These are phyloP conservation scores for Drosophila watanabei DNA, from an alignment of 1,140 invertebrate genomes.

Conservation along the genomic window DNA sequence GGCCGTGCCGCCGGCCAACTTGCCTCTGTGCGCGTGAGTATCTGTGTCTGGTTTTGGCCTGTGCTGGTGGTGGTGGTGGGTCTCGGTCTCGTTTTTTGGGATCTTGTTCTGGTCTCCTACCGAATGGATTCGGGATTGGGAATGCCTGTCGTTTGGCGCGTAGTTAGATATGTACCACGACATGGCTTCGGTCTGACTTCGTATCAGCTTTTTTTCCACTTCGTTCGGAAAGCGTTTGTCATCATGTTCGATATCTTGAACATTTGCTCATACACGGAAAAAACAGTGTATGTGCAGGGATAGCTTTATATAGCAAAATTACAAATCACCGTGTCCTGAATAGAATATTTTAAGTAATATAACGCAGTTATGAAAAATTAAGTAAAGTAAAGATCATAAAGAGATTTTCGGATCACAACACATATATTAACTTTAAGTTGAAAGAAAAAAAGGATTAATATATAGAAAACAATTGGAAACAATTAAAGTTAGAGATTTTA, in stretches of 20 bases:
- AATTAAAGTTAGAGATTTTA: too few species aligned
- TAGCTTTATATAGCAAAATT: background rate
- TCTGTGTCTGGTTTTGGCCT: constrained; percentile 15
- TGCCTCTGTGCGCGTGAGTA: constrained; percentile 17
- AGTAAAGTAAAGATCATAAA: too few species aligned
- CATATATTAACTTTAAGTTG: too few species aligned
- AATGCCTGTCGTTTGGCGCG: constrained; percentile 36
- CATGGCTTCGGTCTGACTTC: constrained; percentile 22
- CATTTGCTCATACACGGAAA: background rate
- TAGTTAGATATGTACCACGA: constrained; percentile 28
- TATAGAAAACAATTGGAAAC: too few species aligned
- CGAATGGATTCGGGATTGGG: constrained; percentile 11
- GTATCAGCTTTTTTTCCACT: constrained; percentile 3
- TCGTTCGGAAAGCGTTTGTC: constrained; percentile 30
- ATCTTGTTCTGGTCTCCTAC: constrained; percentile 52
- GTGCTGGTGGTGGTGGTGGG: constrained; percentile 20
- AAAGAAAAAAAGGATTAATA: too few species aligned
- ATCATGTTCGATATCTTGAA: constrained; percentile 8
- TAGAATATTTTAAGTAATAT: background rate
- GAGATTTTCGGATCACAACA: too few species aligned
- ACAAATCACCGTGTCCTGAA: background rate
- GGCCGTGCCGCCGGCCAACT: background rate
- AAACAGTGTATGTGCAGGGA: background rate
- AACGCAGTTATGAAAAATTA: background rate
- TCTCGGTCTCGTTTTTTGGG: constrained; percentile 36